A percentile compares a stretch with the other conserved stretches of the same genome.
Evolutionary conservation across 64 coral and sea anemone genomes (phyloP).

Genomic region (Stylophora pistillata): DNA sequence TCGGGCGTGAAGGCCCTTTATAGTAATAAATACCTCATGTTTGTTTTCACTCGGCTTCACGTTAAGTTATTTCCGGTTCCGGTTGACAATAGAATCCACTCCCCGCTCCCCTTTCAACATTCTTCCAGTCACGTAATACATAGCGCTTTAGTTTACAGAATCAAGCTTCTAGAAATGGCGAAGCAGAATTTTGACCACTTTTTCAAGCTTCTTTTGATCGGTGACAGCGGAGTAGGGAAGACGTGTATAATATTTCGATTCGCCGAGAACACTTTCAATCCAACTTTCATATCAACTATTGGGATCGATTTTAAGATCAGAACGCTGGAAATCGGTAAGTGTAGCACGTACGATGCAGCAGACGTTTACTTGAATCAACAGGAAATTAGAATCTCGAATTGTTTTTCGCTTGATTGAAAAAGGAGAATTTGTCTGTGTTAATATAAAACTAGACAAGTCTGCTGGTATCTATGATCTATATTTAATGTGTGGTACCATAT

Average conservation of each 20-base stretch:
- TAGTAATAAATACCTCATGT: too few relatives aligned
- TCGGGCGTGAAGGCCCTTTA: too few relatives aligned
- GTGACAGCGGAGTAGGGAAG: conserved; percentile 96
- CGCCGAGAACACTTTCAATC: conserved; percentile 95
- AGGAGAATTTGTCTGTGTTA: background rate
- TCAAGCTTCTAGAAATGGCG: conserved; percentile 51
- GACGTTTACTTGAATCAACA: background rate
- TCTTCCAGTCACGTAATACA: background rate
- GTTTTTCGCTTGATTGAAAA: background rate
- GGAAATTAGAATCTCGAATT: background rate
- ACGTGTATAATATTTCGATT: conserved; percentile 99
- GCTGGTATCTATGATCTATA: background rate
- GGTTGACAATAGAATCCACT: conserved; percentile 14
- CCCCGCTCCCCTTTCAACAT: background rate
- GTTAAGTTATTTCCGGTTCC: conserved; percentile 29
- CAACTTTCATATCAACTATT: conserved; percentile 96
- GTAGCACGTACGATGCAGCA: background rate
- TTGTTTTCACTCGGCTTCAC: too few relatives aligned
- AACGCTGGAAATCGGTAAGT: conserved; percentile 91
- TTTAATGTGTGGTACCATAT: background rate
- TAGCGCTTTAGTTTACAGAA: background rate
- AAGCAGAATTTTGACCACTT: conserved; percentile 93
- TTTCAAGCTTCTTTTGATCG: conserved; percentile 97
- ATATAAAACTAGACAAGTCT: background rate
- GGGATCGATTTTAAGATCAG: conserved; percentile 99